A percentile compares a stretch with the other conserved stretches of the same genome.
phyloP scores from a whole-genome alignment of 1,140 invertebrate genomes.

The Calliopsis andreniformis region DNA sequence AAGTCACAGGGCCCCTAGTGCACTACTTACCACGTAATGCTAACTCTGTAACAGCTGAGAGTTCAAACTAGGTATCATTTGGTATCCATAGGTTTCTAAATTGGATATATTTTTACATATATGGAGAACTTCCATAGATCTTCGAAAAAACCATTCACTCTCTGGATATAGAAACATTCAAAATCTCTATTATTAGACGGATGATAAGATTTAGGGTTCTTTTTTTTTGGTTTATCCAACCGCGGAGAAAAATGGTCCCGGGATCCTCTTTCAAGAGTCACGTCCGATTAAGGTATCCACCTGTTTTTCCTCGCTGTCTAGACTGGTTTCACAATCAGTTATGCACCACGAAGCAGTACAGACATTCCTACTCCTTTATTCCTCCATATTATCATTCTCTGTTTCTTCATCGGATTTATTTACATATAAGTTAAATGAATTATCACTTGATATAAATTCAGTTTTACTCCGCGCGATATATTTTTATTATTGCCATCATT shows the following conservation, averaged over 20 bases:
- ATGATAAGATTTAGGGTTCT: slow-evolving; percentile 17
- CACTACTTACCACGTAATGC: too few relatives aligned
- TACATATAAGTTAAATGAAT: too few relatives aligned
- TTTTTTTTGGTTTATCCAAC: slow-evolving; percentile 18
- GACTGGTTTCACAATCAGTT: slow-evolving; percentile 44
- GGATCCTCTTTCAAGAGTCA: slow-evolving; percentile 17
- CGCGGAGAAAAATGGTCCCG: slow-evolving; percentile 13
- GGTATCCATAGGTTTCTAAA: neutral
- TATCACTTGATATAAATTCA: too few relatives aligned
- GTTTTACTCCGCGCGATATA: too few relatives aligned
- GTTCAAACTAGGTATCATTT: too few relatives aligned
- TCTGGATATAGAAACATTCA: slow-evolving; percentile 1
- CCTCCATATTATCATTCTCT: neutral
- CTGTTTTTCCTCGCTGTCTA: slow-evolving; percentile 17
- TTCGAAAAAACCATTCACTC: neutral
- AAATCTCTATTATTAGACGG: slow-evolving; percentile 16
- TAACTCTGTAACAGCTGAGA: too few relatives aligned
- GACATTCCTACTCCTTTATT: neutral
- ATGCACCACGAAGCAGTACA: slow-evolving; percentile 17
- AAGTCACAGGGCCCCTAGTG: too few relatives aligned
- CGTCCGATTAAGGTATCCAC: slow-evolving; percentile 13
- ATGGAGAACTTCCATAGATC: slow-evolving; percentile 3
- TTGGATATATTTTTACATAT: neutral
- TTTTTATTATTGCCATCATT: too few relatives aligned
- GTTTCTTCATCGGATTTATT: neutral